Percentiles rank a stretch among this genome's conserved stretches.
Evolutionary conservation across 2,113 vertebrate genomes (phyloP).

Genomic region (Alces alces): DNA sequence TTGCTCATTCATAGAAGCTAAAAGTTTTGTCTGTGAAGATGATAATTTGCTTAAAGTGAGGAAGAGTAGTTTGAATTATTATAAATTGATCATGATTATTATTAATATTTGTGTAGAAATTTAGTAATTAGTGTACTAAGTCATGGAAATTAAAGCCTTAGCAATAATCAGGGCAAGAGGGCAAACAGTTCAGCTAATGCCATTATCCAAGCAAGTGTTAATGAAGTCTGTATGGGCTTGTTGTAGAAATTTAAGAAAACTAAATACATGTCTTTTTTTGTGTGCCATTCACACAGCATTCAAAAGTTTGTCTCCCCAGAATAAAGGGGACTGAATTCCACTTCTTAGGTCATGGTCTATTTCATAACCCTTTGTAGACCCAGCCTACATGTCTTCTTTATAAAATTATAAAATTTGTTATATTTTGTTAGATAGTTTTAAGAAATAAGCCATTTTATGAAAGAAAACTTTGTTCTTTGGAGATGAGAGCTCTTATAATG

Average conservation of each 20-base stretch:
- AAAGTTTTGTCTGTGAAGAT: neutral
- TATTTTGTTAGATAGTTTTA: constrained; percentile 7
- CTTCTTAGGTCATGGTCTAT: neutral
- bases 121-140: neutral
- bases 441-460: constrained; percentile 9
- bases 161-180: neutral
- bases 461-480: neutral
- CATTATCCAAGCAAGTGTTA: neutral
- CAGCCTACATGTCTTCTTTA: neutral
- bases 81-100: neutral
- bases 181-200: neutral
- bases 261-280: neutral
- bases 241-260: neutral
- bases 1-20: neutral
- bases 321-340: neutral
- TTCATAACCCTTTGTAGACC: neutral
- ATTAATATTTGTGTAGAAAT: neutral
- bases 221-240: neutral
- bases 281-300: neutral
- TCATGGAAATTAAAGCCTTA: neutral
- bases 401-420: neutral
- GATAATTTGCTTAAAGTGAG: neutral
- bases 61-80: neutral
- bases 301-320: neutral
- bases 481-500: neutral